These are phyloP conservation scores for Paramormyrops hopkinsi DNA, from an alignment of 2,797 vertebrate genomes.

Conservation along the genomic window DNA sequence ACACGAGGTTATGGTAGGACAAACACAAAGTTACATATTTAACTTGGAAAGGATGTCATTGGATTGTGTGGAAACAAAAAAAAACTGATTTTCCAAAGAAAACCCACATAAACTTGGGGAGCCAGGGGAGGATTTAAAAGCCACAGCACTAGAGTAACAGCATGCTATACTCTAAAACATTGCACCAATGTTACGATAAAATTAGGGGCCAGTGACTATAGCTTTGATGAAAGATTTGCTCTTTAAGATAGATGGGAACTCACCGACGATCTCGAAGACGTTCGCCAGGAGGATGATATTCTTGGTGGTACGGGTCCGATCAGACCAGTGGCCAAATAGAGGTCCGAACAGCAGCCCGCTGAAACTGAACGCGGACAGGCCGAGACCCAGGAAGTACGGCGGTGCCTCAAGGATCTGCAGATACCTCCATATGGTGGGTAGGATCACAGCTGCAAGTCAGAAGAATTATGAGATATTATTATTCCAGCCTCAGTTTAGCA, in stretches of 20 bases:
- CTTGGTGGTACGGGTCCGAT: conserved; percentile 65
- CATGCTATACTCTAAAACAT: not conserved
- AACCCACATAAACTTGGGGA: not conserved
- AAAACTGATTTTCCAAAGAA: not conserved
- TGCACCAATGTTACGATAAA: not conserved
- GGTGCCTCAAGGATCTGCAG: conserved; percentile 66
- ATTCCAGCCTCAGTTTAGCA: not conserved
- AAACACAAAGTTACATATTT: no score
- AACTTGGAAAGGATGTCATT: not conserved
- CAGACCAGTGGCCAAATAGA: conserved; percentile 69
- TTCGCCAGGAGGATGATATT: conserved; percentile 71
- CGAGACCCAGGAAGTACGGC: conserved; percentile 71
- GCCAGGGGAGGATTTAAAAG: not conserved
- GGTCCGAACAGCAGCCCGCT: conserved; percentile 69
- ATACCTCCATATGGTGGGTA: conserved; percentile 77
- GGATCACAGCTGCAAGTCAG: conserved; percentile 65
- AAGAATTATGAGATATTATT: not conserved
- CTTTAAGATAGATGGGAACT: conserved; percentile 29
- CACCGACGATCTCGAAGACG: conserved; percentile 71
- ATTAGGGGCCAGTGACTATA: not conserved
- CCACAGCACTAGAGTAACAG: not conserved
- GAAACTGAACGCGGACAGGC: conserved; percentile 74
- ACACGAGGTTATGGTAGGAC: not conserved
- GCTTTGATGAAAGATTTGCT: not conserved
- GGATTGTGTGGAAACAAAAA: not conserved